phyloP scores from a whole-genome alignment of 2,113 vertebrate species.

The Scomber japonicus region DNA sequence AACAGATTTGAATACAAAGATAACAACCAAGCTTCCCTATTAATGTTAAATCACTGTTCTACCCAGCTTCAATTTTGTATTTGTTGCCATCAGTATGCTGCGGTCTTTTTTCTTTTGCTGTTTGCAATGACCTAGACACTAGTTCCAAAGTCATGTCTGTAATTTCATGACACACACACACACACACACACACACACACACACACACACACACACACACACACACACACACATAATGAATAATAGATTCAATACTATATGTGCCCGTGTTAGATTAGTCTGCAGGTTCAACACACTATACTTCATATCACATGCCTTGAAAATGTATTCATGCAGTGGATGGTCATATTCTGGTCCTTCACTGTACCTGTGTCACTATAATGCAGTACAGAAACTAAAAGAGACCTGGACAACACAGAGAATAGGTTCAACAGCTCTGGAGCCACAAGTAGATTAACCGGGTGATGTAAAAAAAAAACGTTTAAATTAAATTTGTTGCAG shows the following conservation, averaged over 20 bases:
- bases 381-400: neutral
- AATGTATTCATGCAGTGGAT: constrained; percentile 19
- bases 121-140: constrained; percentile 43
- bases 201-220: neutral
- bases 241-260: constrained; percentile 66
- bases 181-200: constrained; percentile 20
- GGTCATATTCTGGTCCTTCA: constrained; percentile 11
- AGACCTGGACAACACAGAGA: neutral
- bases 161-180: constrained; percentile 55
- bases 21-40: neutral
- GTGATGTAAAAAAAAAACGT: neutral
- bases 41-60: neutral
- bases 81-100: neutral
- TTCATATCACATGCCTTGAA: constrained; percentile 17
- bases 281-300: constrained; percentile 33
- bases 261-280: constrained; percentile 30
- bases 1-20: neutral
- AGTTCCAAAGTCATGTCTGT: constrained; percentile 54
- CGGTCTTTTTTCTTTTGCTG: neutral
- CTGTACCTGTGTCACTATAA: neutral
- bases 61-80: neutral
- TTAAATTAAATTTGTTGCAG: no score
- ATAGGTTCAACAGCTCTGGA: neutral
- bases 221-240: constrained; percentile 54
- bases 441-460: neutral